Evolutionary conservation across 2,888 invertebrate genomes (phyloP).

Genomic region (Aporophyla nigra): DNA sequence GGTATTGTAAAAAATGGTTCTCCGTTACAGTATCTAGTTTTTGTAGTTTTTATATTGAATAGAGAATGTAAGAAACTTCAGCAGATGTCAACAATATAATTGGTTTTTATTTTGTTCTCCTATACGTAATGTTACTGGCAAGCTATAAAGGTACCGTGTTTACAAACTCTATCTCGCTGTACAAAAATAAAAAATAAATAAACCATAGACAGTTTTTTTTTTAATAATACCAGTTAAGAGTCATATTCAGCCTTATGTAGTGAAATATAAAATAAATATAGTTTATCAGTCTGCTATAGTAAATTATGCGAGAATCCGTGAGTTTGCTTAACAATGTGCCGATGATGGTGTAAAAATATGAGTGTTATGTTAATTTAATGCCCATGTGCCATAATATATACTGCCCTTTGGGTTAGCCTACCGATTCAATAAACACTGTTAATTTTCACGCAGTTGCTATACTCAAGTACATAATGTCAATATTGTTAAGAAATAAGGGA

Average conservation of each 20-base stretch:
- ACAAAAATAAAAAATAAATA: slow-evolving; percentile 23
- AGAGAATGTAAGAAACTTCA: slow-evolving; percentile 79
- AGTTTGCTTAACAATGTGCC: slow-evolving; percentile 72
- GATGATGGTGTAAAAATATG: slow-evolving; percentile 80
- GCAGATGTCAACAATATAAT: slow-evolving; percentile 58
- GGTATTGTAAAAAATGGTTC: slow-evolving; percentile 82
- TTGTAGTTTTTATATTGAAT: slow-evolving; percentile 85
- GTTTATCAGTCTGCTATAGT: slow-evolving; percentile 55
- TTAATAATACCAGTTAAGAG: slow-evolving; percentile 36
- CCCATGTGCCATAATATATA: slow-evolving; percentile 86
- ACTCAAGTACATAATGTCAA: slow-evolving; percentile 62
- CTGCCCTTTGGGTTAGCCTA: slow-evolving; percentile 80
- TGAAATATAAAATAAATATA: slow-evolving; percentile 63
- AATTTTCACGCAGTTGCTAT: slow-evolving; percentile 64
- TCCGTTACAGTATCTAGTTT: slow-evolving; percentile 85
- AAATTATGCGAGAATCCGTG: slow-evolving; percentile 61
- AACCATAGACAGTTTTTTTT: slow-evolving; percentile 34
- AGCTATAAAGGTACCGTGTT: slow-evolving; percentile 63
- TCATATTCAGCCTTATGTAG: slow-evolving; percentile 56
- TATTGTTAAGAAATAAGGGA: slow-evolving; percentile 62
- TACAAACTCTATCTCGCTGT: slow-evolving; percentile 66
- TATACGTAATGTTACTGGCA: slow-evolving; percentile 61
- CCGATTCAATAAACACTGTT: slow-evolving; percentile 76
- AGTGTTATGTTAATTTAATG: slow-evolving; percentile 81
- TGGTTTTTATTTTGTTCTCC: slow-evolving; percentile 64